Conservation (phyloP, 2,888 invertebrate species). For the Pogonocherus hispidulus region DNA sequence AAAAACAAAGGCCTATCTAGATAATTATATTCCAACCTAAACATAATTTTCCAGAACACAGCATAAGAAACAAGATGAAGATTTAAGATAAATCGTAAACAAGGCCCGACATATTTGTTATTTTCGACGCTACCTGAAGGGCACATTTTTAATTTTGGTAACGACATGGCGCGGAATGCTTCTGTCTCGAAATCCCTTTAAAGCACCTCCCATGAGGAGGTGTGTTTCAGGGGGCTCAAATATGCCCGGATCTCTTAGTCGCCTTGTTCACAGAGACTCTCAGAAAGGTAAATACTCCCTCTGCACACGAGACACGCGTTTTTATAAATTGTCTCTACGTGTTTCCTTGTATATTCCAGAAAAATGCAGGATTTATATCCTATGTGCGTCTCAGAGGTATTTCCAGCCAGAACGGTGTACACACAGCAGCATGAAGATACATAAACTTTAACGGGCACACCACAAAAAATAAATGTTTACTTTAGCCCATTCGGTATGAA, state of each 20-base stretch:
- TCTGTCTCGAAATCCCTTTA: conserved; percentile 47
- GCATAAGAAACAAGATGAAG: not conserved
- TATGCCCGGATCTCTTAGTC: conserved; percentile 51
- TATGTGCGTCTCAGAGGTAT: conserved; percentile 55
- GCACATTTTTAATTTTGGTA: conserved; percentile 49
- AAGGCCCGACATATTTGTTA: conserved; percentile 13
- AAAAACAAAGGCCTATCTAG: too few species aligned
- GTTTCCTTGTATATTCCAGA: conserved; percentile 55
- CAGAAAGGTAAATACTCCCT: conserved; percentile 58
- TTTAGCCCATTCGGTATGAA: conserved; percentile 29
- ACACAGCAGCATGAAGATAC: conserved; percentile 19
- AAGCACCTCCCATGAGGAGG: conserved; percentile 48
- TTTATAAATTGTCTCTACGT: conserved; percentile 60
- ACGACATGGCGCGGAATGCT: conserved; percentile 42
- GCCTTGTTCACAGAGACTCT: conserved; percentile 48
- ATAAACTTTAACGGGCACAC: conserved; percentile 29
- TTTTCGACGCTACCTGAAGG: conserved; percentile 28
- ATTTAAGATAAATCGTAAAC: not conserved
- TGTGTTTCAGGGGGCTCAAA: conserved; percentile 53
- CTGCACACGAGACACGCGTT: conserved; percentile 56
- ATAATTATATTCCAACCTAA: too few species aligned
- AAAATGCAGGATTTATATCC: conserved; percentile 57
- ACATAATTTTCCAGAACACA: too few species aligned
- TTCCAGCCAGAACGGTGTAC: conserved; percentile 33
- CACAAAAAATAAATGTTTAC: conserved; percentile 36